phyloP scores from a whole-genome alignment of 2,113 vertebrate genomes.

The Sinocyclocheilus anshuiensis region DNA sequence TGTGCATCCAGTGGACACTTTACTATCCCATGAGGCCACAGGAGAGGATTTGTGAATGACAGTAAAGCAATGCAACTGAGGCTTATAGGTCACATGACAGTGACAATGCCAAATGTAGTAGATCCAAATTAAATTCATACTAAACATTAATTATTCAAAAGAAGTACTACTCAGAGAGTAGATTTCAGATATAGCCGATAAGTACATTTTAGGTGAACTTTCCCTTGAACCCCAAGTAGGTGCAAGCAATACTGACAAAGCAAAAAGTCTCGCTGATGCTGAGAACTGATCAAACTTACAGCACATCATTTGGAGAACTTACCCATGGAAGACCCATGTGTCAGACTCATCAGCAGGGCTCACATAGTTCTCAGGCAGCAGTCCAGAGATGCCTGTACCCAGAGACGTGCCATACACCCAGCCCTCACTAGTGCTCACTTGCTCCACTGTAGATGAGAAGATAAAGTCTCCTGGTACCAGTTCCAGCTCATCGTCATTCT shows the following conservation, averaged over 20 bases:
- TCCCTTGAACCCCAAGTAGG: background rate
- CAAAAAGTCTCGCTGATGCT: background rate
- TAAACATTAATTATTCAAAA: background rate
- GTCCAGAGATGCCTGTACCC: slow-evolving; percentile 86
- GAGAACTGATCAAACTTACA: background rate
- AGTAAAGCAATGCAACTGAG: background rate
- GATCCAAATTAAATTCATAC: background rate
- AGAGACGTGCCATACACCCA: slow-evolving; percentile 93
- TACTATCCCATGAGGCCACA: background rate
- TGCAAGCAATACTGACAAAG: background rate
- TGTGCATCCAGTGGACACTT: background rate
- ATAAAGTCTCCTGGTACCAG: slow-evolving; percentile 91
- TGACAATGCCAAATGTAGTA: background rate
- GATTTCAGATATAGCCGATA: background rate
- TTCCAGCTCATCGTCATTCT: slow-evolving; percentile 96
- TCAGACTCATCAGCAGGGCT: slow-evolving; percentile 90
- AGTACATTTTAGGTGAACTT: background rate
- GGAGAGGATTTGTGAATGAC: background rate
- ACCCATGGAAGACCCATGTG: slow-evolving; percentile 97
- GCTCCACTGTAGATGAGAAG: slow-evolving; percentile 92
- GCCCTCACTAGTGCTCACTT: slow-evolving; percentile 90
- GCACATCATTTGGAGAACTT: slow-evolving; percentile 55
- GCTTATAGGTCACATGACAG: background rate
- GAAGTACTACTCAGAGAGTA: background rate
- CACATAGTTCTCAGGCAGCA: slow-evolving; percentile 95